A percentile compares a stretch with the other conserved stretches of the same genome.
Evolutionary conservation across 2,113 vertebrate genomes (phyloP).

Genomic region (Actenoides lindsayi): DNA sequence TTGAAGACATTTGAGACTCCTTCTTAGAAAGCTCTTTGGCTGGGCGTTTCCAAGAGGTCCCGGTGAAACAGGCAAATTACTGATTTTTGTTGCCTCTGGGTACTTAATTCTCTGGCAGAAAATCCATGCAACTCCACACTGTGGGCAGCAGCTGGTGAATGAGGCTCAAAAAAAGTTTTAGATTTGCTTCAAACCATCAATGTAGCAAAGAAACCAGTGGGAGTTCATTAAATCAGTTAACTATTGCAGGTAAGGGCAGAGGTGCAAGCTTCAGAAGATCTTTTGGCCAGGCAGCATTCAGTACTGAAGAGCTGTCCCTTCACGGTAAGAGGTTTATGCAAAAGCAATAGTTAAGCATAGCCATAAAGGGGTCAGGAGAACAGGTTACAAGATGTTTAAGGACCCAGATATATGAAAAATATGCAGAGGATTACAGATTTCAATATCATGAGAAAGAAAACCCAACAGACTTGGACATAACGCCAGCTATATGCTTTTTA

Average conservation of each 20-base stretch:
- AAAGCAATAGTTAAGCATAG: background rate
- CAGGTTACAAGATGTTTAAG: background rate
- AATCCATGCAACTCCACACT: background rate
- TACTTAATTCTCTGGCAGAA: background rate
- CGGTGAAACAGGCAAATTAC: background rate
- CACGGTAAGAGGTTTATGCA: background rate
- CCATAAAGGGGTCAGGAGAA: background rate
- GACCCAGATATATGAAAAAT: background rate
- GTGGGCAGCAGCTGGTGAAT: background rate
- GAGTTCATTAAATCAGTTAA: background rate
- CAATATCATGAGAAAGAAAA: background rate
- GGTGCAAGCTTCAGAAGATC: background rate
- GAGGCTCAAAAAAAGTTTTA: background rate
- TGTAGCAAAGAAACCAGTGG: background rate
- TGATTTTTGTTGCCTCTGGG: background rate
- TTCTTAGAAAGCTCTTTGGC: background rate
- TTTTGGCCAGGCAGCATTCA: background rate
- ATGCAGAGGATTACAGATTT: background rate
- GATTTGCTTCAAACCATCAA: background rate
- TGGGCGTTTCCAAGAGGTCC: background rate
- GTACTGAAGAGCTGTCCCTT: background rate
- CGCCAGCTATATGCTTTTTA: background rate
- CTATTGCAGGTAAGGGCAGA: background rate
- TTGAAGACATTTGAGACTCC: background rate
- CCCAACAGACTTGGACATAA: background rate